Evolutionary conservation across 2,888 invertebrate species (phyloP), one percentile per base, ranked within the genome.

Genomic region (Zaprionus obscuricornis): DNA sequence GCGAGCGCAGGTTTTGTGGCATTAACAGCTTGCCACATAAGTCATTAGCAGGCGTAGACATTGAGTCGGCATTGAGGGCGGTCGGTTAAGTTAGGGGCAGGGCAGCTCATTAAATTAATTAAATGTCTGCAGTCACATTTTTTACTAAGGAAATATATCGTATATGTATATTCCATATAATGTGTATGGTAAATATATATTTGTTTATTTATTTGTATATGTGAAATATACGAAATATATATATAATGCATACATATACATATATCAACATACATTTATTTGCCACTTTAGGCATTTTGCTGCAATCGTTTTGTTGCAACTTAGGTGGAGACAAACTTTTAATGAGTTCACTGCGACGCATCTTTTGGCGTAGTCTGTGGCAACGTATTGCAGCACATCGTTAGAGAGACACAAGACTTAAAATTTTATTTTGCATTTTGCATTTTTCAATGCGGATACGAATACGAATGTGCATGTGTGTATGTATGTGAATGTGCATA

Each of bases 51-150:
- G 63, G 8, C 34, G 66, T 43, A 55, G 47, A 29, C 43, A 54
- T 33, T 29, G 31, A 22, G 26, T 34, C n/a, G 24, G 24, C 5
- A 24, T 24, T 4, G 24, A 24, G n/a, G n/a, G n/a, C n/a, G n/a
- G n/a, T 13, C 18, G 20, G 29, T 31, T 45, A 45, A 7, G 31
- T 22, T 10, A n/a, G 29, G 13, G 45, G 66, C 63, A 37, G 31
- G 63, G 69, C 40, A 81, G 78, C 78, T 79, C 84, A 84, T 79
- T 79, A 79, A 79, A 70, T 79, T 79, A 79, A 79, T 79, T 84
- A 84, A 79, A 79, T 59, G 66, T 40, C 26, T 27, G 43, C 37
- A 17, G 47, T 8, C 40, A 39, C 33, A 37, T 17, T 10, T n/a
- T n/a, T n/a, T n/a, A n/a, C n/a, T n/a, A n/a, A n/a, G n/a, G n/a